Percentiles rank a stretch among this genome's conserved stretches.
Evolutionary conservation across 1,140 invertebrate genomes (phyloP).

Genomic region (Meloidogyne exigua): DNA sequence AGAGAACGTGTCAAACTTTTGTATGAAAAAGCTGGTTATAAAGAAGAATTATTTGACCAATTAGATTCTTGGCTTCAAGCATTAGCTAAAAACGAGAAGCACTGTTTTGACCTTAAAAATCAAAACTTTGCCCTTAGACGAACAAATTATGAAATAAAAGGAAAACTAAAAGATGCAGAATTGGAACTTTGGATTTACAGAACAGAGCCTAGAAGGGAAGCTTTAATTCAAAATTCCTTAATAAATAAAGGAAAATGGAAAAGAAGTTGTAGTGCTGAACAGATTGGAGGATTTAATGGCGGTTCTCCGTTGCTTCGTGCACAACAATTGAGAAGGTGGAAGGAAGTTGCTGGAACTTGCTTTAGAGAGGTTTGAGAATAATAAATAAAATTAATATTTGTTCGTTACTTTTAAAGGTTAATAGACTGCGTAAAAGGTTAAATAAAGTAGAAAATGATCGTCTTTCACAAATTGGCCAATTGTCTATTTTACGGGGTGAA

Average conservation of each 20-base stretch:
- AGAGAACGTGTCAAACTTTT: not conserved
- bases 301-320: not conserved
- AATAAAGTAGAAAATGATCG: constrained; percentile 46
- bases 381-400: no score
- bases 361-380: constrained; percentile 49
- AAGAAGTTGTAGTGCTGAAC: constrained; percentile 24
- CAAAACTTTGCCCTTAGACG: not conserved
- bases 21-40: not conserved
- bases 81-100: not conserved
- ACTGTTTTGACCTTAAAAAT: not conserved
- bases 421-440: constrained; percentile 45
- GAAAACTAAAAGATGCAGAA: constrained; percentile 33
- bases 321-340: constrained; percentile 53
- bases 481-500: constrained; percentile 56
- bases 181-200: constrained; percentile 39
- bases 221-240: not conserved
- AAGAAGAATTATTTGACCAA: constrained; percentile 14
- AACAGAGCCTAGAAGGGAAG: constrained; percentile 40
- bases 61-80: constrained; percentile 13
- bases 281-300: constrained; percentile 12
- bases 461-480: constrained; percentile 42
- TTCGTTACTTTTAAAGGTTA: constrained; percentile 32
- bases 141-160: not conserved
- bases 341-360: constrained; percentile 51
- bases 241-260: not conserved